These are phyloP conservation scores for Aporophyla lueneburgensis DNA, from an alignment of 2,888 invertebrate species.

Conservation along the genomic window DNA sequence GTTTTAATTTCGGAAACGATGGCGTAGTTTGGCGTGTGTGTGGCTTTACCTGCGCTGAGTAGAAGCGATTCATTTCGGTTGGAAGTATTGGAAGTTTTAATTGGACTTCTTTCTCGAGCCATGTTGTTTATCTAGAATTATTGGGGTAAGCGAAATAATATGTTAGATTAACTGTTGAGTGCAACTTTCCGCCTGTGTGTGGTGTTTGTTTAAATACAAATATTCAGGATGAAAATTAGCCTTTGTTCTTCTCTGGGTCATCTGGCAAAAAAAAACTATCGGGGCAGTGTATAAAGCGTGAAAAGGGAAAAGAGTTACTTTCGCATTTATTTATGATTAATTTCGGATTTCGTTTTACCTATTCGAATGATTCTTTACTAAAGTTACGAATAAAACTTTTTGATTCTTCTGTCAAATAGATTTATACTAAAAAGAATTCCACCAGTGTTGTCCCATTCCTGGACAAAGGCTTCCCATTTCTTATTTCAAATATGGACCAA, in stretches of 20 bases:
- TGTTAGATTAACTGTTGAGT: too few relatives aligned
- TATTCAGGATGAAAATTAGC: background rate
- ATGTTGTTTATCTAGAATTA: constrained; percentile 11
- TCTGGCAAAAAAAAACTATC: too few relatives aligned
- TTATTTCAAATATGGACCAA: too few relatives aligned
- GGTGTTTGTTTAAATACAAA: background rate
- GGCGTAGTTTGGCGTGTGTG: constrained; percentile 47
- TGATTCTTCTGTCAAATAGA: too few relatives aligned
- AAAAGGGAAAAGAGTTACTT: background rate
- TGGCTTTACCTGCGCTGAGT: constrained; percentile 27
- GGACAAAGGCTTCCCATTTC: too few relatives aligned
- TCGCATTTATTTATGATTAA: too few relatives aligned
- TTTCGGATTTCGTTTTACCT: too few relatives aligned
- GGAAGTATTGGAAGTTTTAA: constrained; percentile 58
- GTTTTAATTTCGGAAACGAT: constrained; percentile 44
- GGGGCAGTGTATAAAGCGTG: background rate
- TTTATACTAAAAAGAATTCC: too few relatives aligned
- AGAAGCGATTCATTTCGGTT: constrained; percentile 49
- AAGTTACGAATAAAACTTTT: too few relatives aligned
- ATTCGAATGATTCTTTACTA: too few relatives aligned
- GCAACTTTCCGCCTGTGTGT: too few relatives aligned
- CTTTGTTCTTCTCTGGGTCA: fast-evolving
- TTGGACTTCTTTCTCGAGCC: constrained; percentile 50
- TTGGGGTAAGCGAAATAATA: background rate
- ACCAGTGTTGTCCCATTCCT: too few relatives aligned